A percentile compares a stretch with the other conserved stretches of the same genome.
Conservation (phyloP, 2,888 invertebrate species). For the Lasius platythorax region DNA sequence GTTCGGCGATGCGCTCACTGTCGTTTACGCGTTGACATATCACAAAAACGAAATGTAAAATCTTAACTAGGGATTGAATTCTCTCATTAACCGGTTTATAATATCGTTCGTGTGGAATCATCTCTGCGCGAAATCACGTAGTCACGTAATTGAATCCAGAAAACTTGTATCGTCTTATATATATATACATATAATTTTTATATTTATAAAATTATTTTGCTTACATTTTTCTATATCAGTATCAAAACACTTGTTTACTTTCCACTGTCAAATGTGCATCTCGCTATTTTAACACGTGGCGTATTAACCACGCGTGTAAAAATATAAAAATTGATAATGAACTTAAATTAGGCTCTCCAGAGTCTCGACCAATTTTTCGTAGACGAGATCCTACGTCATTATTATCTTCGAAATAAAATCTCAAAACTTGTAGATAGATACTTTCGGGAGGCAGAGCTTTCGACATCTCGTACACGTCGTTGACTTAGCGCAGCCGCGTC, state of each 20-base stretch:
- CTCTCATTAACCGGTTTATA: slow-evolving; percentile 46
- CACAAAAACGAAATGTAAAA: slow-evolving; percentile 25
- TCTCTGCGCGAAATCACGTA: neutral
- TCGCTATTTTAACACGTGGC: neutral
- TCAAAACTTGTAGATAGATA: neutral
- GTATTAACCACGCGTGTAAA: neutral
- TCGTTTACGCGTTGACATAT: slow-evolving; percentile 20
- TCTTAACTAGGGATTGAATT: slow-evolving; percentile 16
- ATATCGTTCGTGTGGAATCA: neutral
- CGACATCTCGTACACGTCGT: neutral
- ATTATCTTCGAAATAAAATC: neutral
- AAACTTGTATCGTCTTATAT: neutral
- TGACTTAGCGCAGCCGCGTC: neutral
- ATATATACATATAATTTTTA: neutral
- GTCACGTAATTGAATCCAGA: slow-evolving; percentile 3
- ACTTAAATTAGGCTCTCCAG: neutral
- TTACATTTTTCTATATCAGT: neutral
- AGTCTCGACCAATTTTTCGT: neutral
- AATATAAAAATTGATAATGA: neutral
- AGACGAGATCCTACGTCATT: neutral
- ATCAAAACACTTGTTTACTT: neutral
- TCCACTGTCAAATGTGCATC: neutral
- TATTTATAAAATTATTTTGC: neutral
- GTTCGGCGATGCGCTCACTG: neutral
- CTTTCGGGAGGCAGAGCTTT: neutral